A percentile compares a stretch with the other conserved stretches of the same genome.
These are phyloP conservation scores for Oreochromis grahami DNA, from an alignment of 2,797 vertebrate species.

Conservation along the genomic window DNA sequence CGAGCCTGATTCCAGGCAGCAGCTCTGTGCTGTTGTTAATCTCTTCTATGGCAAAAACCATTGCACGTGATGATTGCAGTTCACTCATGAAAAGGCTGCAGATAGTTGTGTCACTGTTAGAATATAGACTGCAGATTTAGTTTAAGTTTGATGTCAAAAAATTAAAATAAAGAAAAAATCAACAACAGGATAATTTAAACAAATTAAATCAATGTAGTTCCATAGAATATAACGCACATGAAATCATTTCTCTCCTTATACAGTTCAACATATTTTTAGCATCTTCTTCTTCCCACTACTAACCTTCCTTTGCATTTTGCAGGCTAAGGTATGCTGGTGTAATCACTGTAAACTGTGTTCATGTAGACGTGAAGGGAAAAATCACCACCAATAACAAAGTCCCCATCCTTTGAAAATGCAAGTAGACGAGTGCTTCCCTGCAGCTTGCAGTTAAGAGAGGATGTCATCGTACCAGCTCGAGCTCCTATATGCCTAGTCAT, in stretches of 20 bases:
- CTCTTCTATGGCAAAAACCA: conserved; percentile 41
- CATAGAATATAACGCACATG: too few species aligned
- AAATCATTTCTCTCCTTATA: not conserved
- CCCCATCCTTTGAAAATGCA: too few species aligned
- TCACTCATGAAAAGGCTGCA: conserved; percentile 34
- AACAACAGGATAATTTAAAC: not conserved
- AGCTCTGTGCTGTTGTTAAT: too few species aligned
- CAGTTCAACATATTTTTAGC: not conserved
- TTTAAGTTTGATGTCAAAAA: not conserved
- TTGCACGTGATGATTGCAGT: conserved; percentile 44
- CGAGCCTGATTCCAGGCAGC: too few species aligned
- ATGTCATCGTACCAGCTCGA: too few species aligned
- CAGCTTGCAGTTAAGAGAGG: too few species aligned
- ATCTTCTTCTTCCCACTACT: not conserved
- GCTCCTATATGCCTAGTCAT: too few species aligned
- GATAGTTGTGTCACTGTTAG: not conserved
- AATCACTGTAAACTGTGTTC: too few species aligned
- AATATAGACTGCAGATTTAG: not conserved
- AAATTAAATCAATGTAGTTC: too few species aligned
- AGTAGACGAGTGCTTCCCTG: too few species aligned
- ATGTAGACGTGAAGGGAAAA: too few species aligned
- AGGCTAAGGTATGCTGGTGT: conserved; percentile 25
- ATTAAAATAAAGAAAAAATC: not conserved
- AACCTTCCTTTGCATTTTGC: conserved; percentile 57
- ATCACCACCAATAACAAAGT: too few species aligned